Evolutionary conservation across 1,140 invertebrate genomes (phyloP), one percentile per base, ranked within the genome.

Genomic region (Mya arenaria): DNA sequence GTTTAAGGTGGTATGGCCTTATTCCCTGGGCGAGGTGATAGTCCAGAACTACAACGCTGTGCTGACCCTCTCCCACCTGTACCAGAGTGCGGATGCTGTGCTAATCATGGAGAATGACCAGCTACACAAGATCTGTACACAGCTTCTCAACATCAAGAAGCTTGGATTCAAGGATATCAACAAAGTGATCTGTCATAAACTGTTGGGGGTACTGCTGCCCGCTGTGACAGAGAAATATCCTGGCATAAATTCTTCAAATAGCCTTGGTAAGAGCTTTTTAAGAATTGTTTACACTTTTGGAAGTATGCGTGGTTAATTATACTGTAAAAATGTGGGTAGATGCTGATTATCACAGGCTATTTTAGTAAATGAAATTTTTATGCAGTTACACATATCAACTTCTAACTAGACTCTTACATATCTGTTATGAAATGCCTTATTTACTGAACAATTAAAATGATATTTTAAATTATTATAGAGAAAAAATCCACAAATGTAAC

Each of bases 21-120:
- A 93, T 83, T 88, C 86, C 37, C 92, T 87, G 34, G 93, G 93
- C 28, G 93, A 94, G 86, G 92, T 94, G 5, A 93, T 92, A 52
- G 90, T 94, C 4, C 93, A 94, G 87, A 93, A 92, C 82, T 94
- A 94, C 83, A 94, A 94, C 85, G 89, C 93, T 25, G 73, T 93
- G 32, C 85, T 94, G 55, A 93, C 91, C 25, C 85, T 93, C 19
- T 89, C 92, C 13, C 90, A 92, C 62, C 84, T 94, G 0, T 92
- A 93, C 77, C 86, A 92, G 36, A 89, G 87, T 19, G 86, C 92
- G 4, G 93, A 94, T 88, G 92, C 90, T 10, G 62, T 94, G 6
- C 74, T 94, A 30, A 83, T 92, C 5, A 90, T 93, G 85, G 90
- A 93, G 78, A 94, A 94, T 86, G 93, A 94, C 81, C 79, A 87